These are phyloP conservation scores for Alviniconcha strummeri DNA, from an alignment of 2,888 invertebrate species.

Conservation along the genomic window DNA sequence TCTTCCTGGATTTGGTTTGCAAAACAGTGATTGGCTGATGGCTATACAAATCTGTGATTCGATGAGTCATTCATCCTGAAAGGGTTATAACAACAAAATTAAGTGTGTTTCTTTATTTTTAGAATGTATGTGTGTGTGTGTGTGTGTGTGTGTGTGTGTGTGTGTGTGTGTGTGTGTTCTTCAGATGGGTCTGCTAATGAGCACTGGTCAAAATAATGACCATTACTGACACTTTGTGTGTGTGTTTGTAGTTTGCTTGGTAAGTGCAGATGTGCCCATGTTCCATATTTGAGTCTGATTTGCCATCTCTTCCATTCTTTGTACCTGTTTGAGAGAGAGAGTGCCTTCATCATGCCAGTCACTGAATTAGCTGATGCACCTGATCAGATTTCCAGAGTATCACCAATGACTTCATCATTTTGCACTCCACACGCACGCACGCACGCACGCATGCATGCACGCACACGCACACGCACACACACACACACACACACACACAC, in stretches of 20 bases:
- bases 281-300: background rate
- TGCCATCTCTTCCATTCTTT: background rate
- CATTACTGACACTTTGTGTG: background rate
- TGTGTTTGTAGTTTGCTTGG: background rate
- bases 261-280: background rate
- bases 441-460: background rate
- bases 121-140: background rate
- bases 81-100: too few species aligned
- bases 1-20: background rate
- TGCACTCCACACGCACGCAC: background rate
- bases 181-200: background rate
- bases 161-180: background rate
- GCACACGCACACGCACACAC: background rate
- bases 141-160: background rate
- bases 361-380: background rate
- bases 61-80: too few species aligned
- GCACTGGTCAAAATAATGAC: too few species aligned
- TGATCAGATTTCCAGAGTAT: background rate
- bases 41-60: too few species aligned
- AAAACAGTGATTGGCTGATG: too few species aligned
- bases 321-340: background rate
- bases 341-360: background rate
- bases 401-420: background rate
- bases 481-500: constrained; percentile 4
- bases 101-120: background rate